Evolutionary conservation across 2,888 invertebrate genomes (phyloP).

Genomic region (Slavum lentiscoides): DNA sequence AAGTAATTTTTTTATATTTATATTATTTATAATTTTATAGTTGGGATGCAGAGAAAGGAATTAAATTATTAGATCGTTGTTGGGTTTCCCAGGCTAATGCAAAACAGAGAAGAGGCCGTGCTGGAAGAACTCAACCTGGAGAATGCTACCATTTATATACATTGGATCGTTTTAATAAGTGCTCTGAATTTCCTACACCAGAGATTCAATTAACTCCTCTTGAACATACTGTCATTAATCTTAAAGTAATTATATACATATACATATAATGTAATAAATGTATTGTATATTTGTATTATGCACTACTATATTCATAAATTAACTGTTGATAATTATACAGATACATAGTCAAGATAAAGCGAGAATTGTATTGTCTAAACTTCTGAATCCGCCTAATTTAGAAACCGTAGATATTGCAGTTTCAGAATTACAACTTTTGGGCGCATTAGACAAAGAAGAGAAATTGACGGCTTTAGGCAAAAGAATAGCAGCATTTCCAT

Average conservation of each 20-base stretch:
- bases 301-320: no score
- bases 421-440: conserved; percentile 65
- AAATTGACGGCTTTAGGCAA: conserved; percentile 69
- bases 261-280: neutral
- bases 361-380: conserved; percentile 65
- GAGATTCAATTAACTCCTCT: conserved; percentile 89
- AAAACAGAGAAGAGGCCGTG: conserved; percentile 84
- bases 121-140: conserved; percentile 88
- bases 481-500: conserved; percentile 63
- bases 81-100: conserved; percentile 93
- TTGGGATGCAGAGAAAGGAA: conserved; percentile 80
- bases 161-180: conserved; percentile 66
- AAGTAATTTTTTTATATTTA: neutral
- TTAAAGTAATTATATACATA: conserved; percentile 38
- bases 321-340: conserved; percentile 11
- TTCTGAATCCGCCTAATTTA: conserved; percentile 68
- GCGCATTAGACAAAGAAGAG: conserved; percentile 66
- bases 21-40: conserved; percentile 59
- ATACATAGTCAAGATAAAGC: conserved; percentile 60
- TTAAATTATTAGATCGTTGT: conserved; percentile 82
- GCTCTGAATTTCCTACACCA: conserved; percentile 74
- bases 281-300: neutral
- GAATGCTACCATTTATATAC: conserved; percentile 86
- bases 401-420: conserved; percentile 66
- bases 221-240: conserved; percentile 61